Evolutionary conservation across 2,888 invertebrate genomes (phyloP), one percentile per base, ranked within the genome.

Genomic region (Hypomecis punctinalis): DNA sequence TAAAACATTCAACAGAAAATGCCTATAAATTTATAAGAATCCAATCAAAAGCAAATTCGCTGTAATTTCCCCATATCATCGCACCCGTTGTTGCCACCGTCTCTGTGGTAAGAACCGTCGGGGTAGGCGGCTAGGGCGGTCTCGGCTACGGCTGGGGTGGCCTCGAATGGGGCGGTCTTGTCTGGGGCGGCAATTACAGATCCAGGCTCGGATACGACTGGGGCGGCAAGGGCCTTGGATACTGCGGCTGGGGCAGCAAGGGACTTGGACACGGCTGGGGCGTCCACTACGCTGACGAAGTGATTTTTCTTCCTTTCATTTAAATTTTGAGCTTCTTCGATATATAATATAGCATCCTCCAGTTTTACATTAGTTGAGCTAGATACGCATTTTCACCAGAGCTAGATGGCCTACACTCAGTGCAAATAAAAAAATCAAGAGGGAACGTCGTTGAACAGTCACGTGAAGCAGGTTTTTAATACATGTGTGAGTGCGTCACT

Each of bases 71-170:
- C n/a, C n/a, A n/a, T n/a, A n/a, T n/a, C n/a, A n/a, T n/a, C n/a
- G 78, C 82, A 0, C 67, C 82, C 8, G 69, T 80, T 9, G 67
- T 78, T 66, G 54, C 74, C 10, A 76, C 79, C 39, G 82, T 85
- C 3, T 84, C 85, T 2, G 68, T 84, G 0, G 67, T 83, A 3
- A 79, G 76, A 53, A 79, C 80, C 3, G 78, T 85, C 0, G 71
- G 46, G 23, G 37, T 71, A 0, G 57, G 62, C n/a, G 46, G 58
- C 48, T 47, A 42, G 43, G 66, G 55, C 8, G 68, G 68, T 7
- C 36, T 39, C 45, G 57, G 68, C 5, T 71, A n/a, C 53, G 75
- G 77, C 5, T 47, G 33, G 23, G 67, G 67, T 46, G 58, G 39
- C 23, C 1, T 23, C 8, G n/a, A n/a, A n/a, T n/a, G n/a, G n/a